These are phyloP conservation scores for Mythimna ferrago DNA, from an alignment of 2,888 invertebrate species.

Conservation along the genomic window DNA sequence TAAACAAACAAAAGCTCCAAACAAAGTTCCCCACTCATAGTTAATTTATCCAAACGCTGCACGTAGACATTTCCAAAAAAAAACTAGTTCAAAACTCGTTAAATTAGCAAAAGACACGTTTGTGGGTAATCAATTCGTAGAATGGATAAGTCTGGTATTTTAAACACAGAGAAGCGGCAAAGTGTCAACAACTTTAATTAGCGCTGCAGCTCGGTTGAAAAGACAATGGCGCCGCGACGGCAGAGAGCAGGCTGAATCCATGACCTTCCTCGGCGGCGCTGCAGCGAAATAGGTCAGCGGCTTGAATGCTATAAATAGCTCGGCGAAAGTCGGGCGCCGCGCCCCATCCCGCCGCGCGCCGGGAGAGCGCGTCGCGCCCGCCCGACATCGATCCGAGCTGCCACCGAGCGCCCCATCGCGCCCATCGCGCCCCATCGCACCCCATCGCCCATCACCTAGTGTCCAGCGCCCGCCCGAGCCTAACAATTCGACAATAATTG, in stretches of 20 bases:
- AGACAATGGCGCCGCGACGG: conserved; percentile 89
- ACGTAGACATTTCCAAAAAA: conserved; percentile 6
- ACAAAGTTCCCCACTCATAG: conserved; percentile 23
- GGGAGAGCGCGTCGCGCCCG: conserved; percentile 73
- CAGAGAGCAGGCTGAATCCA: conserved; percentile 88
- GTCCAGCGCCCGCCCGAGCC: conserved; percentile 65
- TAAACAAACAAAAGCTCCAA: conserved; percentile 8
- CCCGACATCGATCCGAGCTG: conserved; percentile 61
- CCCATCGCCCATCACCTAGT: conserved; percentile 52
- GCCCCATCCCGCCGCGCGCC: conserved; percentile 83
- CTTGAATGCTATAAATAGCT: conserved; percentile 90
- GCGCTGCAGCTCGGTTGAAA: conserved; percentile 86
- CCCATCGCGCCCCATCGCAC: conserved; percentile 52
- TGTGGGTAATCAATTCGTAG: conserved; percentile 65
- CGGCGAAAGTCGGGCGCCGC: conserved; percentile 89
- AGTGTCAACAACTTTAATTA: conserved; percentile 90
- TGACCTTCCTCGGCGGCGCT: conserved; percentile 89
- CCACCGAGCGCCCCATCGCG: conserved; percentile 62
- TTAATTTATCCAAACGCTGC: conserved; percentile 17
- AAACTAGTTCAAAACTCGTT: conserved; percentile 15
- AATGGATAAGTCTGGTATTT: conserved; percentile 71
- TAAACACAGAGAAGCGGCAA: conserved; percentile 75
- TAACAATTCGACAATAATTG: conserved; percentile 71
- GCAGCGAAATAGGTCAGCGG: conserved; percentile 91
- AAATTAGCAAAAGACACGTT: conserved; percentile 41